A percentile compares a stretch with the other conserved stretches of the same genome.
phyloP scores from a whole-genome alignment of 2,797 vertebrate genomes.

The Melanotaenia parkinsoni region DNA sequence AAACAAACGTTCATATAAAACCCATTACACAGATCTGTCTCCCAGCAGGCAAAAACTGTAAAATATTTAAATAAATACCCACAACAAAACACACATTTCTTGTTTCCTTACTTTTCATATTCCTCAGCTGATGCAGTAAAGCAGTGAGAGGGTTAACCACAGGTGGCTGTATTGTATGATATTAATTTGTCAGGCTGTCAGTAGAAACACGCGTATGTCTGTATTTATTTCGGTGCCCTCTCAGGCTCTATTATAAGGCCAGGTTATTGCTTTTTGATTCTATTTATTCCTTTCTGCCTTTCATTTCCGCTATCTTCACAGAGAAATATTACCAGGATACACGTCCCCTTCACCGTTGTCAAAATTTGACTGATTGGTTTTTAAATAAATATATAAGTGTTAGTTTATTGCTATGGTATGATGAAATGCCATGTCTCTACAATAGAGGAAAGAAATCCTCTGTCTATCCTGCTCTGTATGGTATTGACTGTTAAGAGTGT shows the following conservation, averaged over 20 bases:
- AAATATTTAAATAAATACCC: neutral
- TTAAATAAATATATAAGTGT: constrained; percentile 78
- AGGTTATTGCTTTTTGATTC: constrained; percentile 86
- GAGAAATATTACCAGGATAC: constrained; percentile 80
- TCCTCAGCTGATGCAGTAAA: neutral
- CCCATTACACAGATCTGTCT: neutral
- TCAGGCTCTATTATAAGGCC: constrained; percentile 82
- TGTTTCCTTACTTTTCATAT: neutral
- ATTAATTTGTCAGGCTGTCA: constrained; percentile 87
- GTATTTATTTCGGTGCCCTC: constrained; percentile 82
- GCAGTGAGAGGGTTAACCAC: constrained; percentile 50
- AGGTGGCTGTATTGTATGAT: constrained; percentile 67
- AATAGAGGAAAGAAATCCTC: constrained; percentile 6
- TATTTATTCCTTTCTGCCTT: constrained; percentile 81
- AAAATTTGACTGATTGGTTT: constrained; percentile 82
- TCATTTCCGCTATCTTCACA: constrained; percentile 75
- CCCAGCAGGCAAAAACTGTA: neutral
- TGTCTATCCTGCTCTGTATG: constrained; percentile 18
- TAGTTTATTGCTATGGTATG: constrained; percentile 72
- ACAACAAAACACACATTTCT: neutral
- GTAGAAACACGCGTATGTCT: constrained; percentile 80
- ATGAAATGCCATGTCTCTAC: constrained; percentile 46
- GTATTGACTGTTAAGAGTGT: constrained; percentile 8
- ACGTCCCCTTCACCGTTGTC: constrained; percentile 61
- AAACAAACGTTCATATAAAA: neutral